Evolutionary conservation across 2,797 vertebrate species (phyloP), one percentile per base, ranked within the genome.

Genomic region (Peromyscus aztecus): DNA sequence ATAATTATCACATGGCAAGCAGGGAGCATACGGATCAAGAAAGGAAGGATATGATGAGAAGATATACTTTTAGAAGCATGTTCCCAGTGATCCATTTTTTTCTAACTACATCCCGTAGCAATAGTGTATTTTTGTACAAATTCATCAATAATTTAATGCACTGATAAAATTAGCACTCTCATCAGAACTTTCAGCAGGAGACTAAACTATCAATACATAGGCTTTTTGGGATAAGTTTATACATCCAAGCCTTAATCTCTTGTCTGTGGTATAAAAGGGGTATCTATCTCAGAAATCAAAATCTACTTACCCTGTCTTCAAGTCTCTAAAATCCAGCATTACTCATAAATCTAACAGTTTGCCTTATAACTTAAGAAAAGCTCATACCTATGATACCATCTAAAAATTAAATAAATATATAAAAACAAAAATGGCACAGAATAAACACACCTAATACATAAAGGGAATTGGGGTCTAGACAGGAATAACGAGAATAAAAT

Each of bases 331-430:
- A 21, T 37, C 34, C 23, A 80, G 3, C 1, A 40, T 80, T 78
- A n/a, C 8, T 89, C 88, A 89, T 46, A 65, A 49, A 78, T 31
- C 12, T 23, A 67, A 71, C 21, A 87, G 46, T 37, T 10, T 59
- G 29, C 17, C 2, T 14, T 37, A 29, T 19, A 37, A 52, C 23
- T 49, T 43, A 61, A 78, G 5, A 43, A 57, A 55, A 63, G 6
- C 4, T 6, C 34, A 49, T 8, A 29, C 5, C 34, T 40, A 7
- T 40, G 8, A 80, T 23, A 0, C 31, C 10, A 16, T 29, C 5
- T 78, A 52, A 52, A 63, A 52, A 7, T 80, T 16, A 78, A n/a
- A 76, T 61, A 89, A 46, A 24, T 89, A 75, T 31, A 31, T 89
- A 46, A 61, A 52, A 75, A 34, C 59, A 49, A 1, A 49, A 59